These are phyloP conservation scores for Ephialtes manifestator DNA, from an alignment of 2,888 invertebrate species.

Conservation along the genomic window DNA sequence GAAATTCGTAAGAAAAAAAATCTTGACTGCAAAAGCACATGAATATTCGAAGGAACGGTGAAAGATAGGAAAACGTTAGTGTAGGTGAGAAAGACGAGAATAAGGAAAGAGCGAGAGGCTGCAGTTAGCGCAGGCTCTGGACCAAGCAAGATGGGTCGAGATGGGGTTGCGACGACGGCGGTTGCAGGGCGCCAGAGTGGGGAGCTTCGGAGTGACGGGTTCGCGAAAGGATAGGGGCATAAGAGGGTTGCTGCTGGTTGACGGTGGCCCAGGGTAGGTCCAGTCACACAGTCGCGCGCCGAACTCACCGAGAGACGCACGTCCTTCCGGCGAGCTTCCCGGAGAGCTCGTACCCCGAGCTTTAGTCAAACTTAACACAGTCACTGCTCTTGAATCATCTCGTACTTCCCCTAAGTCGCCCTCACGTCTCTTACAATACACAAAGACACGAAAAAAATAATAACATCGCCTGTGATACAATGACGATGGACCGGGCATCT, in stretches of 20 bases:
- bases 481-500: slow-evolving; percentile 44
- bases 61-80: slow-evolving; percentile 5
- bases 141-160: slow-evolving; percentile 65
- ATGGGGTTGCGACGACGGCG: slow-evolving; percentile 68
- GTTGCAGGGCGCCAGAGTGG: slow-evolving; percentile 54
- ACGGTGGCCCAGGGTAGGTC: slow-evolving; percentile 83
- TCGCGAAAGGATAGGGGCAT: slow-evolving; percentile 80
- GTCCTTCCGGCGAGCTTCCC: slow-evolving; percentile 69
- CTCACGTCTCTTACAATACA: background rate
- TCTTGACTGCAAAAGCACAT: slow-evolving; percentile 17
- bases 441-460: background rate
- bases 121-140: slow-evolving; percentile 50
- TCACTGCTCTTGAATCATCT: background rate
- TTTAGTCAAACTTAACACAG: slow-evolving; percentile 28
- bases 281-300: slow-evolving; percentile 85
- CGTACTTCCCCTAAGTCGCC: background rate
- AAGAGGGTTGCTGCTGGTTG: slow-evolving; percentile 82
- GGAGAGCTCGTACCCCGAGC: slow-evolving; percentile 46
- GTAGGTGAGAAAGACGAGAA: slow-evolving; percentile 13
- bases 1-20: background rate
- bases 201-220: slow-evolving; percentile 60
- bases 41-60: background rate
- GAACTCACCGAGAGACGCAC: slow-evolving; percentile 82
- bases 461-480: slow-evolving; percentile 57
- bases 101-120: slow-evolving; percentile 17